A percentile compares a stretch with the other conserved stretches of the same genome.
phyloP scores from a whole-genome alignment of 1,140 invertebrate species.

The Leptopilina clavipes region DNA sequence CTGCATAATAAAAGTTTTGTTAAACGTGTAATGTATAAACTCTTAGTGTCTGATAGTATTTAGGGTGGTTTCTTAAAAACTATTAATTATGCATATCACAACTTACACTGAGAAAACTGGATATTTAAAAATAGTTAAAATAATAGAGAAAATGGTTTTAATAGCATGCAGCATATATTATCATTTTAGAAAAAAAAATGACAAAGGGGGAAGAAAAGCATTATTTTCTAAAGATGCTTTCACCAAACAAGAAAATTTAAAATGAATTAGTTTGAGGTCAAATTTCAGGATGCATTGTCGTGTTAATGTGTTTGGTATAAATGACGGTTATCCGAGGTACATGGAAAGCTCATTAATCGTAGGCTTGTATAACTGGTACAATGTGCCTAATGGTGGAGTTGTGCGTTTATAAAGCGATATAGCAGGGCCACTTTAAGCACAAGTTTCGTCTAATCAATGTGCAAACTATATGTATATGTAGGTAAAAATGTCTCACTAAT shows the following conservation, averaged over 20 bases:
- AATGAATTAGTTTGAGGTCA: not conserved
- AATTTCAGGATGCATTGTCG: not conserved
- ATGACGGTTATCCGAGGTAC: constrained; percentile 37
- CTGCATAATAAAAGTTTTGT: too few species aligned
- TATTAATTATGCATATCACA: too few species aligned
- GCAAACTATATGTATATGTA: constrained; percentile 7
- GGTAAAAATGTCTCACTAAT: not conserved
- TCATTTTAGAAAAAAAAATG: too few species aligned
- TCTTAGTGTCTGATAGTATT: too few species aligned
- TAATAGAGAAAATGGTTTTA: too few species aligned
- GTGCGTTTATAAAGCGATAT: constrained; percentile 7
- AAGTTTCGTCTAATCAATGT: constrained; percentile 17
- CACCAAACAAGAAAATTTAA: not conserved
- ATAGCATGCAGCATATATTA: too few species aligned
- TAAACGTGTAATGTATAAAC: too few species aligned
- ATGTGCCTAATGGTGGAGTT: constrained; percentile 36
- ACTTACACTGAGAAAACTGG: too few species aligned
- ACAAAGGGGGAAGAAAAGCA: too few species aligned
- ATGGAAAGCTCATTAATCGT: constrained; percentile 49
- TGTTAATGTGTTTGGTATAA: constrained; percentile 10
- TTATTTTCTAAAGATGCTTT: too few species aligned
- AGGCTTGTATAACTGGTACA: constrained; percentile 34
- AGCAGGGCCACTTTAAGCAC: not conserved
- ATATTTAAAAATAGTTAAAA: too few species aligned
- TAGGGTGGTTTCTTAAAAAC: too few species aligned